Evolutionary conservation across 2,113 vertebrate genomes (phyloP), one percentile per base, ranked within the genome.

Genomic region (Paradisaea rubra): DNA sequence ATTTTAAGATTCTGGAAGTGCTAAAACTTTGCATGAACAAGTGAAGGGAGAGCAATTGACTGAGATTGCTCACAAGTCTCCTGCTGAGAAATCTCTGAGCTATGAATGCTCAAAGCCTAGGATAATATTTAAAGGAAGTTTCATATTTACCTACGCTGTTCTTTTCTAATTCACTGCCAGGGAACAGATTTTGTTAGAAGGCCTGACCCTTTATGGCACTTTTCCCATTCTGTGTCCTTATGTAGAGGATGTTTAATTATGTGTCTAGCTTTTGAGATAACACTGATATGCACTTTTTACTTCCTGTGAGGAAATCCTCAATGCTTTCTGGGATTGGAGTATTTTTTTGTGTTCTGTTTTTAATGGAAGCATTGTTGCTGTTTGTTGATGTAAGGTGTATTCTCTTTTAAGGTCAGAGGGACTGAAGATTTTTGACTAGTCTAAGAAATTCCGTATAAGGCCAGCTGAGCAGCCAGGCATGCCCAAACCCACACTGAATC

Each of bases 241-340:
- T 70, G 71, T 8, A 89, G 74, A 85, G 84, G 81, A 89, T 92
- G 81, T 89, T 94, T 92, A 91, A 94, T 87, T 89, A 85, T 52
- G 50, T 10, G 4, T 81, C 88, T 84, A 81, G 81, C 65, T 97
- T 94, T 91, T 73, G 59, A 88, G 85, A 86, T 59, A 96, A 83
- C 68, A 54, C 54, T 42, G 68, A 89, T 89, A 69, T 1, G 63
- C 54, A 21, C 52, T 83, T 89, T 79, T 93, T 72, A 70, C 56
- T 91, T 96, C 94, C 91, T 83, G 68, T 45, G 64, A 86, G 93
- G 92, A 94, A 96, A 94, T 82, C 35, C 81, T 95, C 59, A 54
- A 0, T 90, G 88, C 47, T 93, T 95, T 77, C 86, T 95, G 94
- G 79, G 79, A 65, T 17, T 65, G 72, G n/a, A 17, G 0, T 28